Evolutionary conservation across 2,113 vertebrate genomes (phyloP), one percentile per base, ranked within the genome.

Genomic region (Ceuthmochares aereus): DNA sequence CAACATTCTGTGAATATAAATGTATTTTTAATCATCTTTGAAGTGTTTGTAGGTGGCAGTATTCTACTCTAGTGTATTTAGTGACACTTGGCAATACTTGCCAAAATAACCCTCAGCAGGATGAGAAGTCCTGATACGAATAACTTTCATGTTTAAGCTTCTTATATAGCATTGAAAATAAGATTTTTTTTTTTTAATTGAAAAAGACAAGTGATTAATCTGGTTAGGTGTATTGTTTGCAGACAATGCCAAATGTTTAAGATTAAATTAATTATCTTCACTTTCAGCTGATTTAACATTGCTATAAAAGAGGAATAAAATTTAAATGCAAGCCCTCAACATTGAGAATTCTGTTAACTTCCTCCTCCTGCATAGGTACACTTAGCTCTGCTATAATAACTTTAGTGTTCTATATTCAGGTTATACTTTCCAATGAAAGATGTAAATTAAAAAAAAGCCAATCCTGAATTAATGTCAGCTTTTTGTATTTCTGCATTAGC

Each of bases 311-410:
- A 60, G 12, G 7, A 91, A 75, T n/a, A 75, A 75, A 52, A 30
- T 45, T 62, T 27, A 4, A 74, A 5, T 73, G 59, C 17, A 77
- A 16, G 2, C 12, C 4, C 6, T 74, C 22, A 74, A 9, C 2
- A 25, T 23, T 2, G 22, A 17, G 10, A 14, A 11, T 70, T 78
- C 62, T 60, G 6, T 9, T 21, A 55, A n/a, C 29, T 36, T 60
- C 2, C 6, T 51, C 4, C 14, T 36, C 12, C 17, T 47, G 22
- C 0, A 2, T 21, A 49, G 12, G 43, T 45, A 36, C 6, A 3
- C 11, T 72, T 67, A 36, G 11, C 6, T 30, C 54, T 81, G 7
- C 19, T 52, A 4, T 30, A 64, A 36, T 5, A 78, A n/a, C 21
- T 49, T 64, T 3, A 3, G 10, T 81, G 13, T 30, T 79, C 36